These are phyloP conservation scores for Drosophila silvestris DNA, from an alignment of 2,888 invertebrate genomes.

Conservation along the genomic window DNA sequence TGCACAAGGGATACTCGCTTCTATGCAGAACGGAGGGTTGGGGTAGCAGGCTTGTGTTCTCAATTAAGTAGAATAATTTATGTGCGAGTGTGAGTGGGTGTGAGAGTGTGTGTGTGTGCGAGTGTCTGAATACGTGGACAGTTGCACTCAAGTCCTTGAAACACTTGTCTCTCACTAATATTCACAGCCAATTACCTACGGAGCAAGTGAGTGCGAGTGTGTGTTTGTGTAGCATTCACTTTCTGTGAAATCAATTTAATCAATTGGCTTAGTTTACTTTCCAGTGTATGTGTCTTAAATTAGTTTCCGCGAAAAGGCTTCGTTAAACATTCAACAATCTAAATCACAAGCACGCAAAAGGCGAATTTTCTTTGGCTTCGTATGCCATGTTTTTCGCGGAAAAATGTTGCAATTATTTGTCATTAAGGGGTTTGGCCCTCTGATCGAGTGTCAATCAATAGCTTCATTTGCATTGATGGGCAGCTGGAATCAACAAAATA, in stretches of 20 bases:
- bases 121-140: background rate
- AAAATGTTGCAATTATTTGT: constrained; percentile 61
- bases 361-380: constrained; percentile 41
- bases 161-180: constrained; percentile 21
- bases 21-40: background rate
- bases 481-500: background rate
- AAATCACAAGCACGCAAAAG: background rate
- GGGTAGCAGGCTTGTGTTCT: constrained; percentile 16
- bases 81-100: constrained; percentile 1
- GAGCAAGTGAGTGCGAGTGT: background rate
- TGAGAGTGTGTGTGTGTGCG: background rate
- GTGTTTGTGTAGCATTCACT: constrained; percentile 10
- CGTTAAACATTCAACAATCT: constrained; percentile 22
- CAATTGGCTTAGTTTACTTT: constrained; percentile 59
- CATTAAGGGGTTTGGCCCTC: constrained; percentile 35
- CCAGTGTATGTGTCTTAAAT: constrained; percentile 41
- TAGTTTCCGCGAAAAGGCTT: constrained; percentile 62
- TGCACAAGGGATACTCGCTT: constrained; percentile 46
- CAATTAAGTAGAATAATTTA: constrained; percentile 54
- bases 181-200: constrained; percentile 24
- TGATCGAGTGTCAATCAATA: constrained; percentile 27
- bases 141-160: constrained; percentile 43
- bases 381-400: constrained; percentile 25
- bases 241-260: constrained; percentile 66
- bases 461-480: constrained; percentile 24